A percentile compares a stretch with the other conserved stretches of the same genome.
Conservation (phyloP, 2,797 vertebrate species). For the Artibeus lituratus region DNA sequence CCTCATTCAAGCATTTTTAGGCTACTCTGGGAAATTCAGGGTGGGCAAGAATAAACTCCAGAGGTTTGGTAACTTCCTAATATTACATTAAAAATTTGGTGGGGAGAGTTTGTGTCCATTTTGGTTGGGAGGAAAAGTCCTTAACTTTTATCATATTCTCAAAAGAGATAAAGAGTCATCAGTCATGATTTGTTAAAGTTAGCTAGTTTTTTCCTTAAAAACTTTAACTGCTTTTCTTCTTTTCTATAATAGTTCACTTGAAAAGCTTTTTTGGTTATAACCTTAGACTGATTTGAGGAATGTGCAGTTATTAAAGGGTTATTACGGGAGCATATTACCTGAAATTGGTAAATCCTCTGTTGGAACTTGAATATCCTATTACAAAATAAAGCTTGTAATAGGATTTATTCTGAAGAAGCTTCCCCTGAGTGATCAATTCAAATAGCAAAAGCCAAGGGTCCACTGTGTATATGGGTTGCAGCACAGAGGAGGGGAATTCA, state of each 20-base stretch:
- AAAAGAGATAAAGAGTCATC: background rate
- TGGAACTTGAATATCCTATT: background rate
- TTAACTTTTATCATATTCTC: background rate
- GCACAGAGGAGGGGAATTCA: background rate
- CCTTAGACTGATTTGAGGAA: background rate
- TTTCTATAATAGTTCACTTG: background rate
- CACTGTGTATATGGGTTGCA: background rate
- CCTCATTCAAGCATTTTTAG: background rate
- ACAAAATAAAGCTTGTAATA: background rate
- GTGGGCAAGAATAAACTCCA: background rate
- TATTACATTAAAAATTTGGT: background rate
- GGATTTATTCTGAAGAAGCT: background rate
- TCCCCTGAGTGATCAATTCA: background rate
- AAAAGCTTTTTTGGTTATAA: background rate
- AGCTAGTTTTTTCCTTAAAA: background rate
- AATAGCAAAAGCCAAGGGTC: background rate
- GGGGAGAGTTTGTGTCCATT: background rate
- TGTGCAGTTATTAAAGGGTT: background rate
- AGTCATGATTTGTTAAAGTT: background rate
- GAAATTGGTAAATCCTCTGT: background rate
- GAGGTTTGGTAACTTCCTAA: background rate
- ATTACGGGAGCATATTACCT: background rate
- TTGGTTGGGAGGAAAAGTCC: background rate
- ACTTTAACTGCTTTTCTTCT: background rate
- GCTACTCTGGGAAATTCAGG: background rate